Evolutionary conservation across 2,888 invertebrate species (phyloP), one percentile per base, ranked within the genome.

Genomic region (Plebejus anna): DNA sequence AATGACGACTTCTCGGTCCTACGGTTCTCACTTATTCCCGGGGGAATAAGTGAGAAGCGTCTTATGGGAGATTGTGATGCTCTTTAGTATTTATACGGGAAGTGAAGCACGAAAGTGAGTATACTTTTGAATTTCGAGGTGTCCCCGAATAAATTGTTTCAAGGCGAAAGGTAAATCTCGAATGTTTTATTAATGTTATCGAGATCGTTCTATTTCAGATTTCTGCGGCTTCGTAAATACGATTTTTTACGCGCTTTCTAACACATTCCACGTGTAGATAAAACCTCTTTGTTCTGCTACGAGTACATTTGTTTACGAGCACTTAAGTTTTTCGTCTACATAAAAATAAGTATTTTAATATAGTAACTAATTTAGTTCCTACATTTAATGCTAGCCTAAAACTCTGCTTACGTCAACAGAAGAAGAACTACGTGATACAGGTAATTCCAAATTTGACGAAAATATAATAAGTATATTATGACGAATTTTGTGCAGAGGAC

Each of bases 11-110:
- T 89, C 86, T 88, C 86, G 84, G 88, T 88, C 89, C 84, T 87
- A 86, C 87, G 88, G 89, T 89, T n/a, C n/a, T n/a, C n/a, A n/a
- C n/a, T n/a, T n/a, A n/a, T n/a, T n/a, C n/a, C n/a, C n/a, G n/a
- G n/a, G n/a, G n/a, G 91, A 90, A 91, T 92, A 92, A 91, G 91
- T 89, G 91, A 90, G 91, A 89, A 91, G 87, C 89, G 89, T 88
- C 91, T 91, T 89, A 87, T 87, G 88, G 55, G 55, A 47, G 47
- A 13, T 55, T 55, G 55, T 55, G 16, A 55, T 55, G 55, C 16
- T 55, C 55, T 55, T 55, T 84, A 88, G 88, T 89, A 88, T 90
- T 91, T 90, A 91, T 90, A 88, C 87, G 87, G 84, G 83, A 84
- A 82, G 83, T 81, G 81, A 80, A 81, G 83, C 83, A 84, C 81